A percentile compares a stretch with the other conserved stretches of the same genome.
phyloP scores from a whole-genome alignment of 2,888 invertebrate genomes.

The Scaptodrosophila latifasciaeformis region DNA sequence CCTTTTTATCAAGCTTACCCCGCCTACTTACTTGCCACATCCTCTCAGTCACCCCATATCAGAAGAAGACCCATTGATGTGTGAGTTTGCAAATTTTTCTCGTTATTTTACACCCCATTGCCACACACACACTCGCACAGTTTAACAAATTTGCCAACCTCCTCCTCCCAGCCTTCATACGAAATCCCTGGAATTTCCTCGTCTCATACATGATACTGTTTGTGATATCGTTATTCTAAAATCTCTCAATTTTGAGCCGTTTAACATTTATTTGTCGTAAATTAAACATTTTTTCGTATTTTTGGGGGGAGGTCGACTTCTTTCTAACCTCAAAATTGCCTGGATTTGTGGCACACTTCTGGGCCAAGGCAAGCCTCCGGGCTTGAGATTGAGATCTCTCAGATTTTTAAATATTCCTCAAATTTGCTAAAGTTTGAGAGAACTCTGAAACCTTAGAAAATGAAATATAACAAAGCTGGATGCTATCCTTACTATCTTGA shows the following conservation, averaged over 20 bases:
- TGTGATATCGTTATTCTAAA: conserved; percentile 58
- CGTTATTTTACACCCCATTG: conserved; percentile 66
- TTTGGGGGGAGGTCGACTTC: too few species aligned
- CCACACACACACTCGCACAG: conserved; percentile 14
- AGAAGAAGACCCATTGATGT: conserved; percentile 46
- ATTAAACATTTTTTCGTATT: conserved; percentile 54
- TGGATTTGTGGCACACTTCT: too few species aligned
- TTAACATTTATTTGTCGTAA: conserved; percentile 68
- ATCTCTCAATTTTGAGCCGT: conserved; percentile 60
- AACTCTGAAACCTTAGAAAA: too few species aligned
- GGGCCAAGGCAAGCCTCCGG: too few species aligned
- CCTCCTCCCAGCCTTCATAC: neutral
- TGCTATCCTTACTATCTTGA: too few species aligned
- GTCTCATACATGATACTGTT: conserved; percentile 47
- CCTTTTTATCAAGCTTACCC: conserved; percentile 40
- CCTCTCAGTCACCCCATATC: conserved; percentile 45
- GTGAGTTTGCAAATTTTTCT: conserved; percentile 48
- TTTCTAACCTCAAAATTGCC: too few species aligned
- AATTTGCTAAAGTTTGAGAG: too few species aligned
- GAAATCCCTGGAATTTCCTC: neutral
- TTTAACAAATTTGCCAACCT: conserved; percentile 1
- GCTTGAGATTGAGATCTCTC: too few species aligned
- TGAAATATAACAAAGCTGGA: too few species aligned
- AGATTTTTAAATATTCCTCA: too few species aligned
- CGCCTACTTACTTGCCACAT: conserved; percentile 7